Evolutionary conservation across 2,888 invertebrate genomes (phyloP), one percentile per base, ranked within the genome.

Genomic region (Boloria selene): DNA sequence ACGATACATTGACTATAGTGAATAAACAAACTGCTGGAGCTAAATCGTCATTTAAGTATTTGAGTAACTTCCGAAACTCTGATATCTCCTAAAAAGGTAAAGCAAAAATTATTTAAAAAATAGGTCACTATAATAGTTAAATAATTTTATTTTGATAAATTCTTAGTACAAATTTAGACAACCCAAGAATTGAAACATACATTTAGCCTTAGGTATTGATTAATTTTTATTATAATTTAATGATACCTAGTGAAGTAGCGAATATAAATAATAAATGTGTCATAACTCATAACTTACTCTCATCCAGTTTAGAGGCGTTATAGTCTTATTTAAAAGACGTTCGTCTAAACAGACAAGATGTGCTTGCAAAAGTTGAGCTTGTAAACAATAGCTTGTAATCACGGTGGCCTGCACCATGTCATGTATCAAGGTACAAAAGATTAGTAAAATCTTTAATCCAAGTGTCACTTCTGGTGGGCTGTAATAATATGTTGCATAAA

Each of bases 351-450:
- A 95, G 76, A 94, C 93, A 58, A 97, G 91, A 79, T 96, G 96
- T 0, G 95, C 95, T 69, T 95, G 94, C 71, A 97, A 81, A 64
- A 97, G 87, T 82, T 96, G 96, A 56, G 96, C 96, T 88, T 97
- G 96, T 22, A 97, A 92, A 75, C 96, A 96, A 83, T 97, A 97
- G 83, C 96, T 96, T 42, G 96, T 95, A 71, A 97, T 94, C 61
- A 97, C 94, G 4, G 96, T 95, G n/a, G 96, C 95, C 85, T 97
- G 96, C 63, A 97, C 95, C 85, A 96, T 94, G 81, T 97, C 96
- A 79, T 97, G 96, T 84, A 95, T 94, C 68, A 96, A 82, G 13
- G 96, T 95, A 71, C 95, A 95, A 50, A 94, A 80, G 38, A 96
- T 93, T 65, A 96, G 83, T 7, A 95, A 78, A 45, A 95, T 85